Base-by-base conservation (phyloP, 2,797 vertebrate species). In the Centroberyx gerrardi region DNA sequence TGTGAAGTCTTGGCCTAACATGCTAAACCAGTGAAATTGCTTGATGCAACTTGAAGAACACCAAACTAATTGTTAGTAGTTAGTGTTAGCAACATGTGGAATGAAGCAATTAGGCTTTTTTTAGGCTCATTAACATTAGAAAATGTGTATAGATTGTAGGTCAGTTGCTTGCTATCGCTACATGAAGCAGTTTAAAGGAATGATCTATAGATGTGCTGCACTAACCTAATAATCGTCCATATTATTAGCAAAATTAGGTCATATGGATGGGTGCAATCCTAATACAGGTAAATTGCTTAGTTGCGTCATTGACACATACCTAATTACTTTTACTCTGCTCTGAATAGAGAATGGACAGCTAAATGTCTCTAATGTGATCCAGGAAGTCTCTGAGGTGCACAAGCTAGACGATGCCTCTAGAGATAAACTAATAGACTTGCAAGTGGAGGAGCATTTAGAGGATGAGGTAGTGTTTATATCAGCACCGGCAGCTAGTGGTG, bases 351-450 rank as follows among this genome's bases (percentile, higher is more conserved):
- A 31, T 54, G 7, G 48, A 73, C 18, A 28, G 8, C 3, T 40
- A 44, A 51, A 29, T 58, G 58, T 76, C 78, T 68, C 28, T 38
- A 52, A 33, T 18, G 62, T 51, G 14, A 56, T 56, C 77, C 13
- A 28, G 69, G 74, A 61, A 84, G 59, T 42, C 69, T 71, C 15
- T 59, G 58, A 76, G 64, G 67, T 81, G 62, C 42, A 17, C 13
- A n/a, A 12, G 58, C 29, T 64, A 80, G 70, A 54, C 69, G 60
- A 75, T 71, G 68, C 38, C 62, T 78, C 52, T 78, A 22, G 13
- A 49, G 66, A 81, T 80, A 86, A 86, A 72, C 81, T 69, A 87
- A 89, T 81, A 76, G 73, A 76, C 9, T 27, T 62, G 8, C 18
- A 55, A 56, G 33, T 68, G 44, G 69, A 72, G 69, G 38, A 76